phyloP scores from a whole-genome alignment of 2,797 vertebrate genomes.

The Lepidocolaptes lacrymiger region DNA sequence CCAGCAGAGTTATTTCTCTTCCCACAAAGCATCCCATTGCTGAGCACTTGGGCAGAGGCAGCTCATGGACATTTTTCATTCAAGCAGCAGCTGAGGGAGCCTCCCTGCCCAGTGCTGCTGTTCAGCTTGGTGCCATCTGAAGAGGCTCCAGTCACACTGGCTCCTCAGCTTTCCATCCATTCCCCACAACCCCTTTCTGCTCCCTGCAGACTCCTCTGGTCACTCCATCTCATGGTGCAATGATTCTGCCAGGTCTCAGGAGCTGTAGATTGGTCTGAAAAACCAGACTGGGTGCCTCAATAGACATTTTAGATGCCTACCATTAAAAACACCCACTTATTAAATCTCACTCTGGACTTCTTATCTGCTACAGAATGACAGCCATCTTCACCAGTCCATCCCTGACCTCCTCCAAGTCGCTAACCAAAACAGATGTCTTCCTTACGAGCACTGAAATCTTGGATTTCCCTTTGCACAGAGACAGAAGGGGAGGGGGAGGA shows the following conservation, averaged over 20 bases:
- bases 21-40: background rate
- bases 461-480: background rate
- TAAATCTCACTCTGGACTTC: background rate
- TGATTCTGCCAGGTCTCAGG: background rate
- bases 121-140: background rate
- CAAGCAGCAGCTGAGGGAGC: background rate
- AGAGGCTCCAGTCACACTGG: accelerated
- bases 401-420: background rate
- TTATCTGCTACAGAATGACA: background rate
- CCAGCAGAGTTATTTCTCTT: background rate
- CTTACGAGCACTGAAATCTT: background rate
- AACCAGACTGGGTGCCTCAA: background rate
- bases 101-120: background rate
- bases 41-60: accelerated
- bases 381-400: background rate
- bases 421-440: background rate
- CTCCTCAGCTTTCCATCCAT: background rate
- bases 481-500: background rate
- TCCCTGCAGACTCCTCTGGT: background rate
- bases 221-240: background rate
- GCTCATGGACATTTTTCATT: background rate
- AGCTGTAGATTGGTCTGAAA: background rate
- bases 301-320: background rate
- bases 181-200: background rate
- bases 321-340: background rate